Evolutionary conservation across 2,797 vertebrate species (phyloP), one percentile per base, ranked within the genome.

Genomic region (Cercopithecus petaurista): DNA sequence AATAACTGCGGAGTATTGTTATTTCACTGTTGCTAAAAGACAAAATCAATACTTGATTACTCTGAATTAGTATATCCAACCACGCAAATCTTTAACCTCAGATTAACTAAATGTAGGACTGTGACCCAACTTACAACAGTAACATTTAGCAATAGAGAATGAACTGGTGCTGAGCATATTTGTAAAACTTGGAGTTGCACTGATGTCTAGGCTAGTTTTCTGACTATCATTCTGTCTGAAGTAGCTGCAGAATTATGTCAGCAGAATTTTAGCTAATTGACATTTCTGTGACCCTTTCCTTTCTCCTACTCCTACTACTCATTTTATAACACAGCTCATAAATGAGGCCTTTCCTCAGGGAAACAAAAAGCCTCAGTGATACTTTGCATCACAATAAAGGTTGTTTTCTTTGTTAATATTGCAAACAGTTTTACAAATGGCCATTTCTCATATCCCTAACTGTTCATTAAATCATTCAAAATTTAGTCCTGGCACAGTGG

Each of bases 11-110:
- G 2, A 91, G 28, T 80, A 88, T 91, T 96, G 36, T 94, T 95
- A 86, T 90, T 96, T 97, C 61, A 59, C 95, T 94, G 86, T 97
- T 92, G 76, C 75, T 96, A 93, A 97, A 95, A 97, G 85, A 97
- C 59, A 89, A 94, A 96, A 95, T 95, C 93, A 70, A 33, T 95
- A 92, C 80, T 97, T 97, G 93, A 88, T 79, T 93, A 64, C 85
- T 96, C 93, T 97, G 75, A 97, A 85, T 96, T 97, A 96, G 91
- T 80, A 59, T 96, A 46, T 94, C 61, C 67, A 41, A 43, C 50
- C 88, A 57, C 96, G 95, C 48, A 95, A 76, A 59, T 97, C 77
- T 72, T 93, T 87, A 97, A 97, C 83, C 50, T 97, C n/a, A 95
- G 82, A 97, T 96, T 96, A 97, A 93, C 61, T 96, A 5, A 7